Base-by-base conservation (phyloP, 2,113 vertebrate genomes). In the Paedocypris sp. region DNA sequence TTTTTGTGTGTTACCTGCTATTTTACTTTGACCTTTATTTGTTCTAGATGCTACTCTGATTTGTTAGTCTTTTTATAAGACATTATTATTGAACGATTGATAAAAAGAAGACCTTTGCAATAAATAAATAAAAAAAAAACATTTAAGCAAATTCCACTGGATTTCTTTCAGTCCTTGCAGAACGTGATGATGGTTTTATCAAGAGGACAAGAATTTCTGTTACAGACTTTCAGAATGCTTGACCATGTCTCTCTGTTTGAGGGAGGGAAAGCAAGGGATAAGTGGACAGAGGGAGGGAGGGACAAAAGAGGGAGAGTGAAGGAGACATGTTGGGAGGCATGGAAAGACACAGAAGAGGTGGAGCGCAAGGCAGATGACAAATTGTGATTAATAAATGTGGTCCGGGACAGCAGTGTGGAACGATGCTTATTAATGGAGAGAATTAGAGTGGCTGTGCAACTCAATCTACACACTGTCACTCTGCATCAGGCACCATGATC, bases 371-470 rank as follows among this genome's bases (percentile, higher is more conserved):
- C 80, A 80, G 80, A 81, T 85, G 83, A 87, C 84, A 87, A 86
- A 87, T 86, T 85, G 84, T 87, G 84, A 87, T 87, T 85, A 86
- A 87, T 87, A 86, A 87, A 84, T 83, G 83, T 83, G 81, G 76
- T 86, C 81, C 70, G 69, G 81, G 81, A 78, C 57, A 57, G 76
- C 75, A 80, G 79, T 81, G 81, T 80, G 77, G 75, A 79, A 76
- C 76, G 78, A 76, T 80, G 71, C 77, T 84, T 86, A 85, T 87
- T 87, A 87, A 87, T 86, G 84, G 83, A 82, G 79, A 85, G 82
- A 85, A 85, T 87, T 82, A 85, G 81, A 83, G 75, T 71, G 76
- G 77, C 79, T 77, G 83, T 81, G 83, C 81, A 83, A 82, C 84
- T 84, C 83, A 86, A 86, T 87, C 84, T 86, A 80, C 75, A 73